Evolutionary conservation across 2,888 invertebrate genomes (phyloP).

Genomic region (Ethmia dodecea): DNA sequence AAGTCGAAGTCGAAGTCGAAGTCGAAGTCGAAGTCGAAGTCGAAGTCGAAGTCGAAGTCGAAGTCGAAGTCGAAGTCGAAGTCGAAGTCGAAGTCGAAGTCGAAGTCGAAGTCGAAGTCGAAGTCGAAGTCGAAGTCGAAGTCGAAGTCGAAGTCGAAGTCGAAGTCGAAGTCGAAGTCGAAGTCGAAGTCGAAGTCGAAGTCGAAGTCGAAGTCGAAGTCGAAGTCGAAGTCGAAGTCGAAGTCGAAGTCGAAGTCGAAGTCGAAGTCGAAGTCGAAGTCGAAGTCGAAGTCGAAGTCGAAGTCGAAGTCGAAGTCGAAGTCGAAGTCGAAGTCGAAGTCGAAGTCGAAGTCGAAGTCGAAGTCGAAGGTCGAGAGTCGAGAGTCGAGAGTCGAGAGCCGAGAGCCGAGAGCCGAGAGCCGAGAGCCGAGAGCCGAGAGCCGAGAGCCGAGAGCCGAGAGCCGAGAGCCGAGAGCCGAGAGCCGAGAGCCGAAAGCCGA

Average conservation of each 20-base stretch:
- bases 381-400: too few relatives aligned
- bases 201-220: background rate
- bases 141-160: background rate
- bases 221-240: background rate
- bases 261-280: background rate
- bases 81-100: background rate
- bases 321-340: slow-evolving; percentile 28
- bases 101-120: background rate
- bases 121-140: background rate
- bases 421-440: too few relatives aligned
- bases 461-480: too few relatives aligned
- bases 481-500: too few relatives aligned
- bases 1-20: background rate
- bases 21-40: background rate
- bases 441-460: too few relatives aligned
- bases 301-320: slow-evolving; percentile 6
- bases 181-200: background rate
- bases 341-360: slow-evolving; percentile 17
- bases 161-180: background rate
- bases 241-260: background rate
- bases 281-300: background rate
- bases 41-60: background rate
- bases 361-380: too few relatives aligned
- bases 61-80: background rate
- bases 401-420: too few relatives aligned